Evolutionary conservation across 92 coral and sea anemone species (phyloP).

Genomic region (Parazoanthus darwini): DNA sequence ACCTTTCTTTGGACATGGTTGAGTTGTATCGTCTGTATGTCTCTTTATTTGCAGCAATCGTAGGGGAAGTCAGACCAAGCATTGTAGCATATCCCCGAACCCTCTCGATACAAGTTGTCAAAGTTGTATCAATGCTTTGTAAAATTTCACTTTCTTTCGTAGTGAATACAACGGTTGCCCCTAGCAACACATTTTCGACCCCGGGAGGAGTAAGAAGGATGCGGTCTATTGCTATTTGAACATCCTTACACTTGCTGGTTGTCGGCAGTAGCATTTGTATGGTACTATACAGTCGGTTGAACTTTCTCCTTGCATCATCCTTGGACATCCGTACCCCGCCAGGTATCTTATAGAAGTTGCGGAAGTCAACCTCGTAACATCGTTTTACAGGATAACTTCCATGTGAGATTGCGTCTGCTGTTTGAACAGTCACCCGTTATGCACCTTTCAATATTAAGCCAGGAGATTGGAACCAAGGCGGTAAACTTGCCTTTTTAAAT

Average conservation of each 20-base stretch:
- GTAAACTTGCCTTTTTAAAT: background rate
- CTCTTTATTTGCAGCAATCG: background rate
- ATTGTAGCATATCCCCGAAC: background rate
- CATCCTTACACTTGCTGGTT: background rate
- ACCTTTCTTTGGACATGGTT: background rate
- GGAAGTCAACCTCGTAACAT: slow-evolving; percentile 23
- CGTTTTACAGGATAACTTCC: slow-evolving; percentile 16
- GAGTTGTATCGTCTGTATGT: background rate
- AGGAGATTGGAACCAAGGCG: too few relatives aligned
- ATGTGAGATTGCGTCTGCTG: background rate
- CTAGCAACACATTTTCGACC: background rate
- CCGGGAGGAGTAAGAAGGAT: background rate
- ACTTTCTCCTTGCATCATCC: background rate
- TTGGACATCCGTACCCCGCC: slow-evolving; percentile 25
- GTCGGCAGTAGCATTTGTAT: background rate
- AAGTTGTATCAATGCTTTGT: background rate
- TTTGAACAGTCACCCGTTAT: background rate
- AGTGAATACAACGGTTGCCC: slow-evolving; percentile 19
- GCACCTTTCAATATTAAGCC: background rate
- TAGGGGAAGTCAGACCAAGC: background rate
- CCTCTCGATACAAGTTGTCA: background rate
- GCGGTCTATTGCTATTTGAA: background rate
- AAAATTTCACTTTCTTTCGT: background rate
- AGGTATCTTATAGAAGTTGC: background rate
- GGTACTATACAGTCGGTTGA: background rate